Conservation (phyloP, 1,140 invertebrate species). For the Macrotrachela quadricornifera region DNA sequence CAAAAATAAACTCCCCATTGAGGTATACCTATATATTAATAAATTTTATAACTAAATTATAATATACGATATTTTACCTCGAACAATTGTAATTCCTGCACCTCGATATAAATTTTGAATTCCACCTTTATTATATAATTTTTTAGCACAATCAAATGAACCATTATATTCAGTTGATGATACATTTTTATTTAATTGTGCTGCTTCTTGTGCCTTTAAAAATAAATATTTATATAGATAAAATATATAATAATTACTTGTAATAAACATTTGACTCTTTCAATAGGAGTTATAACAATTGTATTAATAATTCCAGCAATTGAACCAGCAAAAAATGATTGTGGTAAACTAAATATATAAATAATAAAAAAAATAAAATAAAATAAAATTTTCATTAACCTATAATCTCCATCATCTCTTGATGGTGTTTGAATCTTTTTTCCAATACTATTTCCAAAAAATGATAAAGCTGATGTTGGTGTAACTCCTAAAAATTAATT, state of each 20-base stretch:
- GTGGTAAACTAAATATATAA: not conserved
- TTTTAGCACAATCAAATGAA: slow-evolving; percentile 67
- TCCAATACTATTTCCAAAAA: slow-evolving; percentile 80
- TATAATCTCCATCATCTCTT: slow-evolving; percentile 42
- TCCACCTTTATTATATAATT: slow-evolving; percentile 77
- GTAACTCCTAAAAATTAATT: too few relatives aligned
- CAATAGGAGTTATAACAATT: slow-evolving; percentile 86
- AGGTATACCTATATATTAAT: too few relatives aligned
- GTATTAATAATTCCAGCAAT: slow-evolving; percentile 84
- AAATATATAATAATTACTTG: slow-evolving; percentile 39
- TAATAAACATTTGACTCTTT: slow-evolving; percentile 84
- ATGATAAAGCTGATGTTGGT: slow-evolving; percentile 60
- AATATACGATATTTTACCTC: too few relatives aligned
- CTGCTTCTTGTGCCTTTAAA: too few relatives aligned
- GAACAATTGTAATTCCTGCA: slow-evolving; percentile 67
- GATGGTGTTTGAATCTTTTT: slow-evolving; percentile 45
- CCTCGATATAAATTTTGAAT: slow-evolving; percentile 81
- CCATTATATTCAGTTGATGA: slow-evolving; percentile 48
- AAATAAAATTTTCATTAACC: slow-evolving; percentile 24
- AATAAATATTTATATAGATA: slow-evolving; percentile 37
- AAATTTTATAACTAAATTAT: too few relatives aligned
- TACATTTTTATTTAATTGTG: too few relatives aligned
- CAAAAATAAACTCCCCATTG: slow-evolving; percentile 90
- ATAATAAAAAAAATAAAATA: not conserved
- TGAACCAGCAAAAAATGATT: slow-evolving; percentile 54